Conservation (phyloP, 1,140 invertebrate species). For the Caenorhabditis tropicalis region DNA sequence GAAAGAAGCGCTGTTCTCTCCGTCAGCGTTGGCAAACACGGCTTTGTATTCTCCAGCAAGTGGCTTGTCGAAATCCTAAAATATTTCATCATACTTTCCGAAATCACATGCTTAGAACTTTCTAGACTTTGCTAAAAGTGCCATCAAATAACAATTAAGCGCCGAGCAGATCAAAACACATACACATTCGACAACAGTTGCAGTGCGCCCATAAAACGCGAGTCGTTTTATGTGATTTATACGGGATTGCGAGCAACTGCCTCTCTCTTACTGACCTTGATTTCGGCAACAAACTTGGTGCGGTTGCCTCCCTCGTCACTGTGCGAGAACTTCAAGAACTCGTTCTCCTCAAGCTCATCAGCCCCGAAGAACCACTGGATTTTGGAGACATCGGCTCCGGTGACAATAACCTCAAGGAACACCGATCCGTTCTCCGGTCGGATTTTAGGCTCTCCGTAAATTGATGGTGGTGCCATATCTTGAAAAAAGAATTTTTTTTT, state of each 20-base stretch:
- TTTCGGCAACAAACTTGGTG: slow-evolving; percentile 66
- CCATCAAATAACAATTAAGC: slow-evolving; percentile 50
- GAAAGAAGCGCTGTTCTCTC: slow-evolving; percentile 70
- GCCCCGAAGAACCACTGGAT: slow-evolving; percentile 70
- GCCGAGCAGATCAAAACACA: slow-evolving; percentile 43
- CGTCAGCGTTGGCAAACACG: slow-evolving; percentile 64
- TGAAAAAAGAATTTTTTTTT: not conserved
- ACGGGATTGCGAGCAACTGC: not conserved
- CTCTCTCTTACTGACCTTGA: slow-evolving; percentile 63
- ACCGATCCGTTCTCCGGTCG: slow-evolving; percentile 63
- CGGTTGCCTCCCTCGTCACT: slow-evolving; percentile 68
- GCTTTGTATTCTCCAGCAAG: slow-evolving; percentile 71
- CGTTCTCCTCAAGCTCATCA: slow-evolving; percentile 65
- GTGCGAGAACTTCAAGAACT: slow-evolving; percentile 64
- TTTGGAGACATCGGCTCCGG: slow-evolving; percentile 65
- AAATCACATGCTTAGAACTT: not conserved
- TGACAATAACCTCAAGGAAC: slow-evolving; percentile 62
- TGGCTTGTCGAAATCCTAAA: slow-evolving; percentile 71
- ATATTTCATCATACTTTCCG: not conserved
- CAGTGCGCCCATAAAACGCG: slow-evolving; percentile 18
- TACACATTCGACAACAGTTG: slow-evolving; percentile 35
- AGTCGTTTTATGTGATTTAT: slow-evolving; percentile 29
- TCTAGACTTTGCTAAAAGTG: no score
- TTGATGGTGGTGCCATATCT: slow-evolving; percentile 67
- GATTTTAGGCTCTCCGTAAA: slow-evolving; percentile 71